A percentile compares a stretch with the other conserved stretches of the same genome.
Evolutionary conservation across 1,140 invertebrate genomes (phyloP).

Genomic region (Magallana ariakensis): DNA sequence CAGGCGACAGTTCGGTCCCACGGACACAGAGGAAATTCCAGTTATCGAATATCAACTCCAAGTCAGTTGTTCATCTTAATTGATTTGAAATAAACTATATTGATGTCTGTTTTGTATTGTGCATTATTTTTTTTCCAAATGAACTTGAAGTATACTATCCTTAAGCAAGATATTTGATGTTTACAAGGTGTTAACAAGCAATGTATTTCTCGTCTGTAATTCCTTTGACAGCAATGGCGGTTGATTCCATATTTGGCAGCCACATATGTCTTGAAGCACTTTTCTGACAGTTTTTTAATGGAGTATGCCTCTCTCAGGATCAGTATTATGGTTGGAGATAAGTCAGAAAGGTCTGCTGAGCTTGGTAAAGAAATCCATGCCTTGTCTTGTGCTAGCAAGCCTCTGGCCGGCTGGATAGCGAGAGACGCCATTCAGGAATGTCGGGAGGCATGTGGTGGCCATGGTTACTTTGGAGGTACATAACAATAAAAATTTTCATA

Average conservation of each 20-base stretch:
- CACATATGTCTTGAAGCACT: conserved; percentile 88
- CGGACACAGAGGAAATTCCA: conserved; percentile 85
- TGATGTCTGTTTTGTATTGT: no score
- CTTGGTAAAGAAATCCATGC: conserved; percentile 94
- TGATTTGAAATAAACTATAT: no score
- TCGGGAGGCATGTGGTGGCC: conserved; percentile 92
- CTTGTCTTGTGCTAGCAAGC: conserved; percentile 92
- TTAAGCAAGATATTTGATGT: no score
- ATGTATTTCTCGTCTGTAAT: no score
- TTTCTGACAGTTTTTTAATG: conserved; percentile 83
- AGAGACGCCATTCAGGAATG: conserved; percentile 93
- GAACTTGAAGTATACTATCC: no score
- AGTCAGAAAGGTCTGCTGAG: conserved; percentile 82
- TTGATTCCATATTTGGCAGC: conserved; percentile 93
- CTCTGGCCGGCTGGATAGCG: conserved; percentile 90
- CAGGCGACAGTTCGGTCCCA: conserved; percentile 91
- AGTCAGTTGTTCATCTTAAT: conserved; percentile 65
- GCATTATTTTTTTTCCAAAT: neutral
- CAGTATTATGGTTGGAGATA: conserved; percentile 79
- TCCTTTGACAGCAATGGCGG: conserved; percentile 88
- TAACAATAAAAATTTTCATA: neutral
- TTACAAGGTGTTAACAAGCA: no score
- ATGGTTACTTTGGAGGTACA: conserved; percentile 82
- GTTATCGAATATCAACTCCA: conserved; percentile 95
- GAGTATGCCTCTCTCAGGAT: conserved; percentile 82